Conservation (phyloP, 1,140 invertebrate species). For the Ruditapes philippinarum region DNA sequence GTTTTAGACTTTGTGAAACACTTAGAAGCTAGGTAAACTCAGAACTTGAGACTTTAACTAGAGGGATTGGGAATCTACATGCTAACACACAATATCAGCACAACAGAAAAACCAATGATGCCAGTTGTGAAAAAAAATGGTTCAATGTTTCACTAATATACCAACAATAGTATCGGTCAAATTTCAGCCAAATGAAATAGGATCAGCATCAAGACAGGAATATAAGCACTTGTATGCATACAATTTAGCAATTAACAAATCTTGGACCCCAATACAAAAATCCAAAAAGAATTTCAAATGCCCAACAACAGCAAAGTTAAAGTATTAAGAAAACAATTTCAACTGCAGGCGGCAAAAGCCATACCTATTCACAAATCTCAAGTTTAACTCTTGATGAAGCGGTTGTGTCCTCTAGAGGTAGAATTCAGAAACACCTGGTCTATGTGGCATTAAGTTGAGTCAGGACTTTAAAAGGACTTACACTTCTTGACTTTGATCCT, state of each 20-base stretch:
- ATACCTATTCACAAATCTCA: conserved; percentile 58
- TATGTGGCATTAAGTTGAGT: conserved; percentile 59
- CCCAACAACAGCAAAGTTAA: conserved; percentile 31
- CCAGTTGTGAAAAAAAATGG: conserved; percentile 1
- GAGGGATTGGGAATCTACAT: conserved; percentile 46
- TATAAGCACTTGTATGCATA: conserved; percentile 10
- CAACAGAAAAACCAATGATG: conserved; percentile 65
- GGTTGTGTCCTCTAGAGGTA: conserved; percentile 27
- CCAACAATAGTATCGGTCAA: conserved; percentile 41
- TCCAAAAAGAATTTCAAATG: conserved; percentile 48
- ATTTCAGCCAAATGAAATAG: conserved; percentile 46
- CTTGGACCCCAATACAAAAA: conserved; percentile 30
- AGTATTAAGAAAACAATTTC: conserved; percentile 62
- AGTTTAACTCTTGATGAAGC: conserved; percentile 37
- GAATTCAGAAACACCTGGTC: conserved; percentile 37
- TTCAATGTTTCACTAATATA: conserved; percentile 20
- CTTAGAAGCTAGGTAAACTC: conserved; percentile 57
- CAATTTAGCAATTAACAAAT: neutral
- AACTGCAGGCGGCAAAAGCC: conserved; percentile 41
- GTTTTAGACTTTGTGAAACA: conserved; percentile 34
- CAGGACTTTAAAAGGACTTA: conserved; percentile 34
- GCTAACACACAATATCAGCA: conserved; percentile 51
- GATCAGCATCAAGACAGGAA: neutral
- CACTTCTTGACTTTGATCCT: conserved; percentile 42
- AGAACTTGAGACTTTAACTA: conserved; percentile 39